These are phyloP conservation scores for Lemur catta DNA, from an alignment of 2,797 vertebrate species.

Conservation along the genomic window DNA sequence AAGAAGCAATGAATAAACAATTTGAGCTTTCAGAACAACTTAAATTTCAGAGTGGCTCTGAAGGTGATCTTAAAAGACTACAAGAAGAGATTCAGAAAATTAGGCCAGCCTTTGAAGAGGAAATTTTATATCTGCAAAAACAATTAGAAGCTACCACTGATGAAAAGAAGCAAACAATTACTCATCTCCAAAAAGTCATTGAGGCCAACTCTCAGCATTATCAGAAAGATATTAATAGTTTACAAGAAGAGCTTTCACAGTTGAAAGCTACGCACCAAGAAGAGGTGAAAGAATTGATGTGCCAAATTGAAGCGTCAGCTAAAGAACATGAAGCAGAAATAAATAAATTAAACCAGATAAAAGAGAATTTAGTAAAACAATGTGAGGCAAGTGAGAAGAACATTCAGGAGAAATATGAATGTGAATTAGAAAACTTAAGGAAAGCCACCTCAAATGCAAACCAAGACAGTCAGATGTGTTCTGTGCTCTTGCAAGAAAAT, in stretches of 20 bases:
- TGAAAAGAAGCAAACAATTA: slow-evolving; percentile 83
- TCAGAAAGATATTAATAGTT: slow-evolving; percentile 87
- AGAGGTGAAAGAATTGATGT: slow-evolving; percentile 89
- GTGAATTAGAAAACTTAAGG: slow-evolving; percentile 76
- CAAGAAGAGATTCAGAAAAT: slow-evolving; percentile 83
- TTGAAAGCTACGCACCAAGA: slow-evolving; percentile 87
- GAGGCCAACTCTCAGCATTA: slow-evolving; percentile 86
- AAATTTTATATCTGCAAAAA: slow-evolving; percentile 85
- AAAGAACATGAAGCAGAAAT: slow-evolving; percentile 88
- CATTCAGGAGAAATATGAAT: slow-evolving; percentile 85
- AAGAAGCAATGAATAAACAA: slow-evolving; percentile 83
- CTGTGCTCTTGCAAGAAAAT: slow-evolving; percentile 57
- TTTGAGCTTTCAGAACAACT: slow-evolving; percentile 82
- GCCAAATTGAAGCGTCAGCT: slow-evolving; percentile 81
- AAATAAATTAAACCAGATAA: slow-evolving; percentile 85
- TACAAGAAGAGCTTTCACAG: slow-evolving; percentile 88
- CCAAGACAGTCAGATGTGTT: slow-evolving; percentile 55
- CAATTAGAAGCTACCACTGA: slow-evolving; percentile 84
- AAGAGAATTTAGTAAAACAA: slow-evolving; percentile 87
- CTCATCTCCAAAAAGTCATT: slow-evolving; percentile 85
- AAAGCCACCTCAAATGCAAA: slow-evolving; percentile 74
- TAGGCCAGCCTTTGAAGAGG: slow-evolving; percentile 83
- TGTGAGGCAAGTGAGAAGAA: slow-evolving; percentile 87
- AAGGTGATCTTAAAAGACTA: slow-evolving; percentile 79
- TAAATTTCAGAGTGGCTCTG: slow-evolving; percentile 81